A percentile compares a stretch with the other conserved stretches of the same genome.
Conservation (phyloP, 2,888 invertebrate genomes). For the Neoascia interrupta region DNA sequence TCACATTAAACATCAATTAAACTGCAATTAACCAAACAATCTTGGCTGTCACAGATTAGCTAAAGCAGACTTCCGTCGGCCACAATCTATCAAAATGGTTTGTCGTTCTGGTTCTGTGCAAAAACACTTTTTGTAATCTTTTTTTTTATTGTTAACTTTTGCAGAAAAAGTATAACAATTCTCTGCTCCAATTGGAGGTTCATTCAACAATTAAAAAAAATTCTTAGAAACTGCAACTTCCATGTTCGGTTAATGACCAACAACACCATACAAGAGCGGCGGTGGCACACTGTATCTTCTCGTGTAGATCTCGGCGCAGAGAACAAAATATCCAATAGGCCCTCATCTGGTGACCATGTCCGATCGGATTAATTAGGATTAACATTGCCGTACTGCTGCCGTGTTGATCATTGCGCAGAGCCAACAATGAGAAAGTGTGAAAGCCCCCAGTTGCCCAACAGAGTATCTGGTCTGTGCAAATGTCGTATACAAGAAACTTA, state of each 20-base stretch:
- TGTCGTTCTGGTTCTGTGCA: background rate
- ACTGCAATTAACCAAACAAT: slow-evolving; percentile 10
- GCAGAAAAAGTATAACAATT: slow-evolving; percentile 7
- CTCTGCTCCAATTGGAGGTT: slow-evolving; percentile 30
- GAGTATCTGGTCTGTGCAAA: background rate
- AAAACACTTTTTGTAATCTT: too few relatives aligned
- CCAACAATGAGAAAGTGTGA: slow-evolving; percentile 60
- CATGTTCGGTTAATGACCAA: slow-evolving; percentile 37
- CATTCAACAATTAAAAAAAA: slow-evolving; percentile 12
- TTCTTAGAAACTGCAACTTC: slow-evolving; percentile 19
- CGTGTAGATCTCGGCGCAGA: background rate
- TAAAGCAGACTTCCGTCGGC: background rate
- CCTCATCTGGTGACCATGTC: slow-evolving; percentile 23
- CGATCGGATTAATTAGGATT: slow-evolving; percentile 62
- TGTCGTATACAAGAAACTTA: slow-evolving; percentile 26
- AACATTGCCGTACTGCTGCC: slow-evolving; percentile 28
- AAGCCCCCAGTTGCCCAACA: slow-evolving; percentile 20
- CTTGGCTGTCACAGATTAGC: slow-evolving; percentile 5
- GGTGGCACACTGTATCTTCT: background rate
- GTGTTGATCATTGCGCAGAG: slow-evolving; percentile 35
- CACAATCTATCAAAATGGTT: background rate
- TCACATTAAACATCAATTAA: slow-evolving; percentile 30
- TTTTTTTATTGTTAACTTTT: background rate
- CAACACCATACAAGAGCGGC: too few relatives aligned
- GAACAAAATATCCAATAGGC: slow-evolving; percentile 38